Evolutionary conservation across 2,113 vertebrate genomes (phyloP).

Genomic region (Echinops telfairi): DNA sequence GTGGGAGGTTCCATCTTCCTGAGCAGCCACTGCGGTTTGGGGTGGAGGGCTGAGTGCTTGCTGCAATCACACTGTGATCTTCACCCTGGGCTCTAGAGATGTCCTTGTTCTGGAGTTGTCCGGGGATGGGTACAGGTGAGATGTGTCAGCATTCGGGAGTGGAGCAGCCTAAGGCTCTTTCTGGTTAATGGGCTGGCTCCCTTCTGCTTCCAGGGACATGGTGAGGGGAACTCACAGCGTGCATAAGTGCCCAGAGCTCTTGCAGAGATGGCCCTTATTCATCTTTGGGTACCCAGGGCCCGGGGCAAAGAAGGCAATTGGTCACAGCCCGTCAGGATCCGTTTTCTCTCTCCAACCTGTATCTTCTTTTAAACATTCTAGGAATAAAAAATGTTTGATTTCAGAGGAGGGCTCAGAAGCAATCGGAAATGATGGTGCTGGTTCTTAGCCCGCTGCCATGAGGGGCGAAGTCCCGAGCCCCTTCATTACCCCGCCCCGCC

Average conservation of each 20-base stretch:
- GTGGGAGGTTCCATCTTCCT: not conserved
- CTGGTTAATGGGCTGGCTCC: not conserved
- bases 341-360: not conserved
- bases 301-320: not conserved
- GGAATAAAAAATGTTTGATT: not conserved
- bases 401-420: not conserved
- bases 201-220: not conserved
- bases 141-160: too few species aligned
- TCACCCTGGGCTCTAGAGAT: not conserved
- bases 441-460: not conserved
- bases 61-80: not conserved
- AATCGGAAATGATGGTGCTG: not conserved
- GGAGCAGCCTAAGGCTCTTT: not conserved
- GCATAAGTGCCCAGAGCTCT: not conserved
- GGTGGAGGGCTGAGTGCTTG: not conserved
- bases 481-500: not conserved
- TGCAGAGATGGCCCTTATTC: fast-evolving
- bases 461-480: not conserved
- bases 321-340: not conserved
- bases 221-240: not conserved
- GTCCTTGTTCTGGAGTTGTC: not conserved
- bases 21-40: not conserved
- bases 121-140: not conserved
- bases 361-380: constrained; percentile 12
- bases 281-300: not conserved